Base-by-base conservation (phyloP, 2,797 vertebrate genomes). In the Chiroxiphia lanceolata region DNA sequence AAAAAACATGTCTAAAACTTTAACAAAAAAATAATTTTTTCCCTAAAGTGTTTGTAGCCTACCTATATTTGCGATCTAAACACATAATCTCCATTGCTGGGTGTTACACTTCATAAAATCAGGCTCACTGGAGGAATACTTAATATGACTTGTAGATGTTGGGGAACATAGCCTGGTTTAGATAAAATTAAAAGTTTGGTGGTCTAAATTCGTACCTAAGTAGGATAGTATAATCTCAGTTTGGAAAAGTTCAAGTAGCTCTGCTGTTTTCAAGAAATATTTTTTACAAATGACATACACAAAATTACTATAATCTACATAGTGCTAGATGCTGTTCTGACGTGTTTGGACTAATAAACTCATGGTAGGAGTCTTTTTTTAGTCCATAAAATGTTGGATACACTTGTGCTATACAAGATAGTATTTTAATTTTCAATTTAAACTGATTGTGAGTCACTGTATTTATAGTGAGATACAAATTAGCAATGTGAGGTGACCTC, bases 361-460 rank as follows among this genome's bases (percentile, higher is more conserved):
- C 25, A 1, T 10, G 16, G 16, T 45, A 50, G n/a, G 15, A 40
- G 47, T 74, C 23, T 20, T 86, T 21, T 68, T 65, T 56, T 61
- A 44, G 71, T 70, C 17, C 12, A 1, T 75, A 50, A 90, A 90
- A 48, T 38, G 26, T 57, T 71, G 45, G 31, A 20, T 4, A 13
- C 0, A 0, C 31, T 75, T 93, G 42, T 48, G 18, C 57, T 61
- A 7, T 69, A 29, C 16, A n/a, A 57, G 10, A 59, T 83, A 83
- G 21, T 51, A 54, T 47, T 90, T 67, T 56, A 54, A 31, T 65
- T 76, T 76, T 65, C 50, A 44, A 51, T 59, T 61, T 56, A 48
- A 57, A n/a, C 26, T 0, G 0, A 20, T 56, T 54, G 31, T 53
- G 75, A 60, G 38, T 64, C 0, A 2, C 10, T 54, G 1, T 59